phyloP scores from a whole-genome alignment of 2,888 invertebrate species.

The Ctena decussata region DNA sequence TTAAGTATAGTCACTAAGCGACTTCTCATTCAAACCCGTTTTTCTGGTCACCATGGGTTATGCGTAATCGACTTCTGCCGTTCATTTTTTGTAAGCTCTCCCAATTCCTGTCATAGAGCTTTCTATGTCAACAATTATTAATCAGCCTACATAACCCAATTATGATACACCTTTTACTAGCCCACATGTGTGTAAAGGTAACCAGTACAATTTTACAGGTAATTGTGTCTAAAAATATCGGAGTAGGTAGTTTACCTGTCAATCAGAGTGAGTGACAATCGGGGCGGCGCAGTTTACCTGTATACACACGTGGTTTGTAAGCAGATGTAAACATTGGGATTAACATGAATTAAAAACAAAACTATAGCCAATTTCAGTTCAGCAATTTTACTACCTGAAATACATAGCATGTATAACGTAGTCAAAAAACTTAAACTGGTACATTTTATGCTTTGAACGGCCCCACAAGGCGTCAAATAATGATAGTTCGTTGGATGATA shows the following conservation, averaged over 20 bases:
- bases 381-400: slow-evolving; percentile 52
- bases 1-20: no score
- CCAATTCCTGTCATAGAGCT: background rate
- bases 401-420: slow-evolving; percentile 49
- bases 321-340: slow-evolving; percentile 41
- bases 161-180: background rate
- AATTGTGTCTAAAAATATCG: background rate
- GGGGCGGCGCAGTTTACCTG: slow-evolving; percentile 41
- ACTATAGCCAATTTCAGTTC: slow-evolving; percentile 25
- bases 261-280: slow-evolving; percentile 58
- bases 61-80: no score
- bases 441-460: slow-evolving; percentile 36
- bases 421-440: slow-evolving; percentile 32
- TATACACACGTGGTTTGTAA: slow-evolving; percentile 42
- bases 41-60: no score
- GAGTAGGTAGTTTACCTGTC: slow-evolving; percentile 42
- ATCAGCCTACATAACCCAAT: background rate
- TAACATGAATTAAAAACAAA: background rate
- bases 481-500: slow-evolving; percentile 61
- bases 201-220: slow-evolving; percentile 5
- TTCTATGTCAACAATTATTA: background rate
- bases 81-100: no score
- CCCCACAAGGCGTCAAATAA: slow-evolving; percentile 49
- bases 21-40: no score
- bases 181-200: background rate